Conservation (phyloP, 2,888 invertebrate species). For the Sylvicola fuscatus region DNA sequence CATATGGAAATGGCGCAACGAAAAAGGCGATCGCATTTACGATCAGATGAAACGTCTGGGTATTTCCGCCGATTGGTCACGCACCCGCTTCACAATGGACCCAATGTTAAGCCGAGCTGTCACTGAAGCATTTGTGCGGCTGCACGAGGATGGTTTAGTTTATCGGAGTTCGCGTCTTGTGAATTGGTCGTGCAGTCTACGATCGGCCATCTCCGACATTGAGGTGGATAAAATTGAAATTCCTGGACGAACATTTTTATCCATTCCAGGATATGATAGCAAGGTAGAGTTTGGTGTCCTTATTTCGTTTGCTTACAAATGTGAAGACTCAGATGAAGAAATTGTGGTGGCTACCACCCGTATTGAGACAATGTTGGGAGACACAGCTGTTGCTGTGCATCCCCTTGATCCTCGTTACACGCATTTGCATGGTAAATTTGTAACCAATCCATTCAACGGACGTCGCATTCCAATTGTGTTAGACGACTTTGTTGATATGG, state of each 20-base stretch:
- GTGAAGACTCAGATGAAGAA: conserved; percentile 52
- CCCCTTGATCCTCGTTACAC: conserved; percentile 75
- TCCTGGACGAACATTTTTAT: conserved; percentile 59
- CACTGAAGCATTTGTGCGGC: conserved; percentile 77
- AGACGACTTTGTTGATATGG: conserved; percentile 86
- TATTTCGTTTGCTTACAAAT: conserved; percentile 77
- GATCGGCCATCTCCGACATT: conserved; percentile 97
- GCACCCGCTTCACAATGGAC: conserved; percentile 94
- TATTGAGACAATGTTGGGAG: conserved; percentile 95
- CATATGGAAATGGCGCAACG: conserved; percentile 92
- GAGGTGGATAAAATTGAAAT: conserved; percentile 94
- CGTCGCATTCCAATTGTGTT: conserved; percentile 70
- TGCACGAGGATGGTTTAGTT: conserved; percentile 74
- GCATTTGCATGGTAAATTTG: conserved; percentile 57
- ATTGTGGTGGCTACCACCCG: conserved; percentile 92
- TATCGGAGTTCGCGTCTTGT: conserved; percentile 88
- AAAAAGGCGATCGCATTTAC: conserved; percentile 51
- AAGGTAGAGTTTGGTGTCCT: conserved; percentile 85
- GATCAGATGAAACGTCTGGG: conserved; percentile 75
- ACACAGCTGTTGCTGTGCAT: conserved; percentile 95
- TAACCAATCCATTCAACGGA: conserved; percentile 73
- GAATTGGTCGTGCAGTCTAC: conserved; percentile 95
- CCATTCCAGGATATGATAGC: conserved; percentile 56
- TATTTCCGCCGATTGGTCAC: conserved; percentile 86
- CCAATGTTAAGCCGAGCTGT: conserved; percentile 71